These are phyloP conservation scores for Aleiodes leptofemur DNA, from an alignment of 2,888 invertebrate genomes.

Conservation along the genomic window DNA sequence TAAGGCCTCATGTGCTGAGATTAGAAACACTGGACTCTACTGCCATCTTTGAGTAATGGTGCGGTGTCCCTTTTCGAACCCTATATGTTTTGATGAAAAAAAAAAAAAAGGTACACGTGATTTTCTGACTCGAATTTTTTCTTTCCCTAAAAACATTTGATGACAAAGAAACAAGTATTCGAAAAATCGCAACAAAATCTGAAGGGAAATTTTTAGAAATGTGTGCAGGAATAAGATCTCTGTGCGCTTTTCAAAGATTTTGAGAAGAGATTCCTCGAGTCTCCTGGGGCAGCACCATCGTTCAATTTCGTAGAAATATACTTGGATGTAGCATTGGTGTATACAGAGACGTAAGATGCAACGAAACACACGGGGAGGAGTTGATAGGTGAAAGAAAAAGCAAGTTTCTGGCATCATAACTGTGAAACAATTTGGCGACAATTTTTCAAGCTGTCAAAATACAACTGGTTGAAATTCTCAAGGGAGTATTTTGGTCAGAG, in stretches of 20 bases:
- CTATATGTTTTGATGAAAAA: not conserved
- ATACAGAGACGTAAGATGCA: conserved; percentile 18
- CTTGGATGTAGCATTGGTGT: conserved; percentile 37
- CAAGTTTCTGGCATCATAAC: conserved; percentile 53
- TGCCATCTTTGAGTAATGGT: conserved; percentile 73
- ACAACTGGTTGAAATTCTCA: conserved; percentile 53
- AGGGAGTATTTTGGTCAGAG: conserved; percentile 58
- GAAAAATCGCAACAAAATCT: conserved; percentile 20
- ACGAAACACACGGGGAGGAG: conserved; percentile 23
- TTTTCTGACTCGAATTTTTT: not conserved
- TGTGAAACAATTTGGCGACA: conserved; percentile 65
- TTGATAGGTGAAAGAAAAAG: conserved; percentile 48
- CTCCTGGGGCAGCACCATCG: conserved; percentile 60
- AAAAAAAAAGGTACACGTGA: not conserved
- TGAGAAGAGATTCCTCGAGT: conserved; percentile 52
- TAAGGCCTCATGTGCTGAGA: conserved; percentile 74
- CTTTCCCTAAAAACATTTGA: not conserved
- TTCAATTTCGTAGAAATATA: conserved; percentile 55
- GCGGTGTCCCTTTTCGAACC: conserved; percentile 61
- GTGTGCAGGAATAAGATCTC: conserved; percentile 29
- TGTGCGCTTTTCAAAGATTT: not conserved
- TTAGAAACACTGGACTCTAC: conserved; percentile 70
- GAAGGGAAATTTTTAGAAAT: conserved; percentile 25
- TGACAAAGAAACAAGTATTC: conserved; percentile 23
- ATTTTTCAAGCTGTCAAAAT: conserved; percentile 69